Base-by-base conservation (phyloP, 2,113 vertebrate species). In the Xiphophorus couchianus region DNA sequence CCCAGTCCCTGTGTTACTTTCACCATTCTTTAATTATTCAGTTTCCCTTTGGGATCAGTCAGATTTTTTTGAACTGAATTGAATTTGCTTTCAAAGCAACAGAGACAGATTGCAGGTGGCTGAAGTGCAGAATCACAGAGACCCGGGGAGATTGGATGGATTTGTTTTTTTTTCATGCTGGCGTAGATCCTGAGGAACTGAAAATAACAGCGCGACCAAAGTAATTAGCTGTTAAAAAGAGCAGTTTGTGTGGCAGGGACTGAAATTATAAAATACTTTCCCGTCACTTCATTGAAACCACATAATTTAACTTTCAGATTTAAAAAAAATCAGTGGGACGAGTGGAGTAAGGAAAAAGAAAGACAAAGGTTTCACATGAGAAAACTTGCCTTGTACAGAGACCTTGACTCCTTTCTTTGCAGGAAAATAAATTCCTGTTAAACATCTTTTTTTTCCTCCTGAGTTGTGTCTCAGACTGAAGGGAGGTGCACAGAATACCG, bases 191-290 rank as follows among this genome's bases (percentile, higher is more conserved):
- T 31, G 37, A 70, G 27, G 44, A 72, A 60, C 29, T 76, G 29
- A 61, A 48, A 69, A 19, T 62, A 14, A 35, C 39, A 35, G 62
- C 44, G 35, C 66, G 86, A 81, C 73, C 89, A 78, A 85, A 88
- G 87, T 87, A 85, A 92, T 91, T 90, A 74, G 66, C 74, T 88
- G 48, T 65, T 84, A 84, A 79, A 37, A 75, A 74, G 60, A 28
- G 61, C 33, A 3, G 66, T 58, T 39, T 75, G 76, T 64, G 69
- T n/a, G 13, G 61, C 69, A 60, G 44, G 60, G 1, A 27, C 74
- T 30, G 74, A 83, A 62, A 77, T 80, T 84, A 85, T 86, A 48
- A 70, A 81, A 84, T 63, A 11, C 66, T 74, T 77, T 80, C 65
- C 63, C 48, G 33, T 37, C 72, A 37, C 67, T 78, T 83, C 81